Percentiles rank a stretch among this genome's conserved stretches.
phyloP scores from a whole-genome alignment of 2,888 invertebrate genomes.

The Macrosoma leucophasiata region DNA sequence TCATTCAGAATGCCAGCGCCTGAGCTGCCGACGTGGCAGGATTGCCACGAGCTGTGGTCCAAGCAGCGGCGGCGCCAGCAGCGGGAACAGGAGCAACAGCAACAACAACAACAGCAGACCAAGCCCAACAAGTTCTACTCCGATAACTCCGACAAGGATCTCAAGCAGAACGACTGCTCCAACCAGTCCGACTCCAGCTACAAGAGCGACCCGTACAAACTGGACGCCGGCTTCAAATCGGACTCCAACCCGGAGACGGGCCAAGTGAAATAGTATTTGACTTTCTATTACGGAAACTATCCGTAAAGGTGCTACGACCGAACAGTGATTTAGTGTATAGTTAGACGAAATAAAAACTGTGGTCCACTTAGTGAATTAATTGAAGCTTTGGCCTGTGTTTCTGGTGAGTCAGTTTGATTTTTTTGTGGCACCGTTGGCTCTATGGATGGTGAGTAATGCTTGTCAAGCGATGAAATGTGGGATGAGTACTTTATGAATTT shows the following conservation, averaged over 20 bases:
- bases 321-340: conserved; percentile 28
- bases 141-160: conserved; percentile 38
- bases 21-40: conserved; percentile 95
- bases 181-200: conserved; percentile 39
- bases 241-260: conserved; percentile 46
- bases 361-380: too few species aligned
- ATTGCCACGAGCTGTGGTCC: conserved; percentile 99
- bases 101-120: conserved; percentile 31
- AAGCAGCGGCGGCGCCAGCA: conserved; percentile 93
- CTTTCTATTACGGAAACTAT: conserved; percentile 36
- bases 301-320: conserved; percentile 38
- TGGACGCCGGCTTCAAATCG: conserved; percentile 41
- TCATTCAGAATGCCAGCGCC: conserved; percentile 85
- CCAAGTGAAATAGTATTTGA: conserved; percentile 62
- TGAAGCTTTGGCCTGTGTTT: too few species aligned
- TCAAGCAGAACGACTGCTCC: conserved; percentile 34
- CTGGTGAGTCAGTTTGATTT: too few species aligned
- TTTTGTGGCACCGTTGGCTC: too few species aligned
- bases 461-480: too few species aligned
- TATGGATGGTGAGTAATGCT: too few species aligned
- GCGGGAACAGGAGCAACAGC: conserved; percentile 81
- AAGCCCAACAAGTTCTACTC: conserved; percentile 35
- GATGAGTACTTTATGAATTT: too few species aligned
- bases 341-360: too few species aligned
- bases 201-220: conserved; percentile 48